Conservation (phyloP, 64 coral and sea anemone species). For the Catalaphyllia jardinei region DNA sequence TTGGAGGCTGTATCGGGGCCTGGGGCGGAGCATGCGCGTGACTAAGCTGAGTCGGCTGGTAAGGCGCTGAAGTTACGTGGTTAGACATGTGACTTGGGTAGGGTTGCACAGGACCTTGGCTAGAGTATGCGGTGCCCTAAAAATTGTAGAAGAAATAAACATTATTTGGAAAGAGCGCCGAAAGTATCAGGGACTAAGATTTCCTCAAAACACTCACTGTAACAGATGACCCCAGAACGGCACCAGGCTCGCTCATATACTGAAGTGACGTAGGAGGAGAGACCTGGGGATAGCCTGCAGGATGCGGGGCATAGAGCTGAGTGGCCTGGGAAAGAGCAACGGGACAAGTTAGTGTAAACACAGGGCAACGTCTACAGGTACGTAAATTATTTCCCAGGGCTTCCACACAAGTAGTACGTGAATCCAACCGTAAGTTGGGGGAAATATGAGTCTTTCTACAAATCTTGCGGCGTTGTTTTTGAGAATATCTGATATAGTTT, state of each 20-base stretch:
- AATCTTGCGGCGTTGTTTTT: too few species aligned
- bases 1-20: slow-evolving; percentile 14
- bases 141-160: too few species aligned
- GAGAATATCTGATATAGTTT: too few species aligned
- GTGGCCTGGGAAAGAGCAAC: too few species aligned
- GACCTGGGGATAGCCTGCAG: slow-evolving; percentile 71
- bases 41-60: slow-evolving; percentile 27
- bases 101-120: slow-evolving; percentile 54
- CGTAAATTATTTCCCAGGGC: too few species aligned
- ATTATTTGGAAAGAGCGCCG: too few species aligned
- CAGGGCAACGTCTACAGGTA: too few species aligned
- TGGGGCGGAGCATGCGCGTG: slow-evolving; percentile 34
- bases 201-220: neutral
- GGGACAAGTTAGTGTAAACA: too few species aligned
- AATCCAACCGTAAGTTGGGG: too few species aligned
- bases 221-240: neutral
- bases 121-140: slow-evolving; percentile 51
- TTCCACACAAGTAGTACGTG: too few species aligned
- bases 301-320: slow-evolving; percentile 41
- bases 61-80: slow-evolving; percentile 6
- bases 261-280: slow-evolving; percentile 22
- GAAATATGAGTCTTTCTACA: too few species aligned
- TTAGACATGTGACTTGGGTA: slow-evolving; percentile 14
- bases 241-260: neutral
- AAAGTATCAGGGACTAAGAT: too few species aligned